These are phyloP conservation scores for Melanargia galathea DNA, from an alignment of 2,888 invertebrate species.

Conservation along the genomic window DNA sequence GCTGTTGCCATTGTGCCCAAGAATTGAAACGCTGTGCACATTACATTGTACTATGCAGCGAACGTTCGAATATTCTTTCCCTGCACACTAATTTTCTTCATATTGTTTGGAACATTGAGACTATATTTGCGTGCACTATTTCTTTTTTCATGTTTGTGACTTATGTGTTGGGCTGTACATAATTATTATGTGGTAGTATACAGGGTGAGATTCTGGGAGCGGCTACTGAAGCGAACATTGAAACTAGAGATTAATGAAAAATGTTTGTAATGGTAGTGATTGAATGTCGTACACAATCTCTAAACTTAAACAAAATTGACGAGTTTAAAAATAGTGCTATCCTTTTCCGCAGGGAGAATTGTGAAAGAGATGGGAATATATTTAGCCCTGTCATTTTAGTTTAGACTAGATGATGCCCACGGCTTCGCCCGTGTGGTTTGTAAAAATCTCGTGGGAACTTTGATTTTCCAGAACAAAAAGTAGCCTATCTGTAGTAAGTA, in stretches of 20 bases:
- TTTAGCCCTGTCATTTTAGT: no score
- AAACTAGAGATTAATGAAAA: not conserved
- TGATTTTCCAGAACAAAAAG: no score
- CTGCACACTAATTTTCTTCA: conserved; percentile 21
- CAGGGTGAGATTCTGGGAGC: conserved; percentile 1
- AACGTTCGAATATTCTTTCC: not conserved
- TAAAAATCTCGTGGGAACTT: no score
- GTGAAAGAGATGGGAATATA: no score
- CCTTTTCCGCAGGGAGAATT: no score
- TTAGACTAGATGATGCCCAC: no score
- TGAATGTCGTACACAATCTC: no score
- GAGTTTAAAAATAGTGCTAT: no score
- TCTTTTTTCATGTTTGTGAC: not conserved
- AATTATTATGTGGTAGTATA: conserved; percentile 31
- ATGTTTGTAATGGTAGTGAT: no score
- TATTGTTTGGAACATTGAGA: not conserved
- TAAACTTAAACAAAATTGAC: no score
- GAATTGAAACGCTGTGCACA: conserved; percentile 35
- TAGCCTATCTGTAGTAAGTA: no score
- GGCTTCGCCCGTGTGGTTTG: no score
- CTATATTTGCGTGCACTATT: not conserved
- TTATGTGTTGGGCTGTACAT: not conserved
- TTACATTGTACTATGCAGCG: conserved; percentile 15
- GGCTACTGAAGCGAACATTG: not conserved
- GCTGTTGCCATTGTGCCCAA: conserved; percentile 39